Percentiles rank a stretch among this genome's conserved stretches.
Conservation (phyloP, 1,140 invertebrate genomes). For the Heliconius nattereri region DNA sequence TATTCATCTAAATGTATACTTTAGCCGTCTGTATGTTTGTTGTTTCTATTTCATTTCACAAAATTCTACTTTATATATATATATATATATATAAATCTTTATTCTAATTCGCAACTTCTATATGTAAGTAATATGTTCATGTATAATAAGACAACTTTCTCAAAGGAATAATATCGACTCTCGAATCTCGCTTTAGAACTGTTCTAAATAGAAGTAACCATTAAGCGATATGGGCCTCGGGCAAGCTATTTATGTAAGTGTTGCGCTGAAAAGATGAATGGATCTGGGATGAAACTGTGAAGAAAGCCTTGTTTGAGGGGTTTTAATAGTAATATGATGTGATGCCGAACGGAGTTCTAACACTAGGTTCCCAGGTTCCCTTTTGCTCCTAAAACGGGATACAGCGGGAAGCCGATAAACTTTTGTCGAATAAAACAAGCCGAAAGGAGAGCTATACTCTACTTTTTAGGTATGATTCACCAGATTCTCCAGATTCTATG, state of each 20-base stretch:
- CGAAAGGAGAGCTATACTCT: not conserved
- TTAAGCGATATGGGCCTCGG: constrained; percentile 30
- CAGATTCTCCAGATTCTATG: not conserved
- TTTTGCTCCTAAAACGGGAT: too few relatives aligned
- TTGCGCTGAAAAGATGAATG: constrained; percentile 39
- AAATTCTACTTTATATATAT: not conserved
- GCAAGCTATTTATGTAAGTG: constrained; percentile 40
- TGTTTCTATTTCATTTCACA: too few relatives aligned
- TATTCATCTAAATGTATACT: too few relatives aligned
- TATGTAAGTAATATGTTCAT: not conserved
- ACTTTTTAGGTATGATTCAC: not conserved
- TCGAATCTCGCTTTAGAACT: constrained; percentile 15
- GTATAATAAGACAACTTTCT: constrained; percentile 1
- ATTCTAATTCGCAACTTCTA: not conserved
- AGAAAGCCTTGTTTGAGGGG: constrained; percentile 34
- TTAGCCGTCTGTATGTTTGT: too few relatives aligned
- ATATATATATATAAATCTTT: not conserved
- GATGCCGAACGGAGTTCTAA: not conserved
- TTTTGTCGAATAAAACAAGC: not conserved
- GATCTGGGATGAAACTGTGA: constrained; percentile 29
- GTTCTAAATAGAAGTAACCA: constrained; percentile 31
- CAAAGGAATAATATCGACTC: constrained; percentile 13
- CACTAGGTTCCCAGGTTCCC: too few relatives aligned
- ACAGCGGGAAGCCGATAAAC: not conserved
- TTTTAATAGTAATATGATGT: not conserved